Base-by-base conservation (phyloP, 1,140 invertebrate genomes). In the Pogonomyrmex barbatus region DNA sequence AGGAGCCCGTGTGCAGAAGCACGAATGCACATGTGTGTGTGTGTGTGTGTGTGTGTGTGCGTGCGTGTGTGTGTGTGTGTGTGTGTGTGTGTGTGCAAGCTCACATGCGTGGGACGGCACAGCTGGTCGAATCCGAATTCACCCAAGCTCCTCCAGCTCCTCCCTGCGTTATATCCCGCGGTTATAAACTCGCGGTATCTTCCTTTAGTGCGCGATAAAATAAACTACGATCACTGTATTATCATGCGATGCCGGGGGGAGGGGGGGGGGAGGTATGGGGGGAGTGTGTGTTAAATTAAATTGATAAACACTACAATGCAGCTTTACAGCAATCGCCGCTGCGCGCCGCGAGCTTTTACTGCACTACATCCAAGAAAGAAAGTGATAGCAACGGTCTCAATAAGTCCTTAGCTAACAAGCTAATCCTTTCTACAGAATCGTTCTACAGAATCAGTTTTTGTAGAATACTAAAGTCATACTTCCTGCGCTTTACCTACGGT, bases 181-280 rank as follows among this genome's bases (percentile, higher is more conserved):
- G 30, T 83, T 68, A 60, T 83, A 83, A 83, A 83, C 54, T 60
- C 68, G 54, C 39, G 54, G 9, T 83, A 83, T 83, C 79, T 83
- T 75, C 68, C 68, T 83, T 83, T 62, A 83, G 33, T 83, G 33
- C 17, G 54, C 56, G 79, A 83, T 83, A 83, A 83, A 83, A 83
- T 83, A 75, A 83, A 83, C 54, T 42, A 60, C 79, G 79, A 83
- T 75, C 68, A 75, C 54, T 75, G 79, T 54, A 52, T 83, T 83
- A 83, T 83, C 79, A 83, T 83, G 54, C 54, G 42, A 30, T 54
- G 54, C 54, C 52, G 17, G 30, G 68, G n/a, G 68, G 47, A 42
- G 24, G 24, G 24, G 24, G 24, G 0, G 24, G 24, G 24, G 24
- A 24, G 24, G n/a, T n/a, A n/a, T n/a, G n/a, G n/a, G 24, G 24